phyloP scores from a whole-genome alignment of 1,140 invertebrate species.

The Philotrypesis tridentata region DNA sequence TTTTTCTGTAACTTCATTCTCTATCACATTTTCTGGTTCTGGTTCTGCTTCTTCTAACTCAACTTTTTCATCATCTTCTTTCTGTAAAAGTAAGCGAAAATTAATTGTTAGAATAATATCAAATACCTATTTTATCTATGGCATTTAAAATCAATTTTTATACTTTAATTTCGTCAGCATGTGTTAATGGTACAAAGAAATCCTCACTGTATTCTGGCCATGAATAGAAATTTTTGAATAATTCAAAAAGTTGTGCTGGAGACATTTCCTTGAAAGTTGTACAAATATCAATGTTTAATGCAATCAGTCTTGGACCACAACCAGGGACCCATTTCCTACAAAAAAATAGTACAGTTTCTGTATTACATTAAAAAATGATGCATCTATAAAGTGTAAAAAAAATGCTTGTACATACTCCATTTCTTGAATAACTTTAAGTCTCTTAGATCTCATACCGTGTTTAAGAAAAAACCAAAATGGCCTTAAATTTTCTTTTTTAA shows the following conservation, averaged over 20 bases:
- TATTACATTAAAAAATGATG: neutral
- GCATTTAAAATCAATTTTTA: neutral
- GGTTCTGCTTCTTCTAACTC: neutral
- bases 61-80: neutral
- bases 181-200: slow-evolving; percentile 39
- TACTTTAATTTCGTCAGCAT: slow-evolving; percentile 18
- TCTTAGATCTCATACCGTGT: slow-evolving; percentile 55
- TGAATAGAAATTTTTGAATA: slow-evolving; percentile 67
- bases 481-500: slow-evolving; percentile 55
- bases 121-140: neutral
- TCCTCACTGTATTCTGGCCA: slow-evolving; percentile 68
- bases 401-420: slow-evolving; percentile 65
- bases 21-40: neutral
- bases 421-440: slow-evolving; percentile 62
- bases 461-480: slow-evolving; percentile 68
- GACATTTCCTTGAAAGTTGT: slow-evolving; percentile 69
- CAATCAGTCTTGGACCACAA: slow-evolving; percentile 71
- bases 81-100: neutral
- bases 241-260: slow-evolving; percentile 61
- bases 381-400: slow-evolving; percentile 24
- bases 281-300: slow-evolving; percentile 66
- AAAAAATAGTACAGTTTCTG: neutral
- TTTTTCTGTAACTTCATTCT: neutral
- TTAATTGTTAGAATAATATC: neutral
- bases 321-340: slow-evolving; percentile 69